Evolutionary conservation across 2,888 invertebrate genomes (phyloP).

Genomic region (Nephrotoma guestfalica): DNA sequence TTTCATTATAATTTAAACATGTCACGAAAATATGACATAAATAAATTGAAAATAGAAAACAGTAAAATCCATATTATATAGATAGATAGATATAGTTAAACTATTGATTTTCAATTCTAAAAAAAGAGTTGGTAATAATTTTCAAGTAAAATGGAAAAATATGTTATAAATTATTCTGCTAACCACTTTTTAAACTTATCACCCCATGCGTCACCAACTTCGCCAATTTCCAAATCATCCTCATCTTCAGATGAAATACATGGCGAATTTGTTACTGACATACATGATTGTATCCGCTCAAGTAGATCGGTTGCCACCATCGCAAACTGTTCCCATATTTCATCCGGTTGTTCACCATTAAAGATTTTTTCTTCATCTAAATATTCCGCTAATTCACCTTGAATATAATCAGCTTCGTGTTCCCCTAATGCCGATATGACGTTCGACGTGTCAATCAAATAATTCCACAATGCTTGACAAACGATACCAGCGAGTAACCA

Average conservation of each 20-base stretch:
- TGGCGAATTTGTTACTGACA: slow-evolving; percentile 12
- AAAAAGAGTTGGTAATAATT: neutral
- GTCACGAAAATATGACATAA: neutral
- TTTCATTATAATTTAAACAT: neutral
- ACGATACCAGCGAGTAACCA: slow-evolving; percentile 57
- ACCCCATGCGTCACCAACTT: slow-evolving; percentile 9
- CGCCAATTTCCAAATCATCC: neutral
- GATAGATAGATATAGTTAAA: neutral
- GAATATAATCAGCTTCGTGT: slow-evolving; percentile 37
- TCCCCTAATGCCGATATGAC: slow-evolving; percentile 35
- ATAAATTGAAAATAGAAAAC: neutral
- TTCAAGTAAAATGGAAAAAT: neutral
- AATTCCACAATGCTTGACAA: slow-evolving; percentile 63
- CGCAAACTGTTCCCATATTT: slow-evolving; percentile 59
- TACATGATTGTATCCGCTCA: slow-evolving; percentile 34
- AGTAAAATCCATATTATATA: neutral
- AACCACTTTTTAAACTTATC: slow-evolving; percentile 11
- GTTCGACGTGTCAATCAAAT: slow-evolving; percentile 39
- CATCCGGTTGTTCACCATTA: slow-evolving; percentile 22
- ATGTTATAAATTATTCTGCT: slow-evolving; percentile 5
- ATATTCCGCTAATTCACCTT: slow-evolving; percentile 38
- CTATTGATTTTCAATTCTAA: neutral
- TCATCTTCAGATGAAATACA: slow-evolving; percentile 12
- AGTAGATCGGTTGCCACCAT: slow-evolving; percentile 58
- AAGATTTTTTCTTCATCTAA: slow-evolving; percentile 44